phyloP scores from a whole-genome alignment of 1,140 invertebrate species.

The Trichomalopsis sarcophagae region DNA sequence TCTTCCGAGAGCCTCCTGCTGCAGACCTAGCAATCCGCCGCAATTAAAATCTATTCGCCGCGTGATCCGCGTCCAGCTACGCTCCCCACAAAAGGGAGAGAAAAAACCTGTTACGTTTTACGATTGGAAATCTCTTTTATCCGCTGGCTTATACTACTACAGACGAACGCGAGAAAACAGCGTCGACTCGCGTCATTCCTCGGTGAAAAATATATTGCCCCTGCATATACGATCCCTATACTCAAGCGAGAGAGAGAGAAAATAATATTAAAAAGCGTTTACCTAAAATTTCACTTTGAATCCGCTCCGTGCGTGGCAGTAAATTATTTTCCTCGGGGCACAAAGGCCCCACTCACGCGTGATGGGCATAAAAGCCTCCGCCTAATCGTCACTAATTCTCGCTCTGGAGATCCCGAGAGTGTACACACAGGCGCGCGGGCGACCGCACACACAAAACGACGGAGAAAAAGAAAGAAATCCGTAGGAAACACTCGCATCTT shows the following conservation, averaged over 20 bases:
- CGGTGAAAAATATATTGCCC: too few species aligned
- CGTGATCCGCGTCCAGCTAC: background rate
- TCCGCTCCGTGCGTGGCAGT: background rate
- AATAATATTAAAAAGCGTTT: background rate
- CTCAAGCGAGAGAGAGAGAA: background rate
- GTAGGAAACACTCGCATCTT: too few species aligned
- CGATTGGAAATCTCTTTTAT: background rate
- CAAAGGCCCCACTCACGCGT: background rate
- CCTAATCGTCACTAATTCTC: conserved; percentile 39
- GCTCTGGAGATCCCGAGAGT: background rate
- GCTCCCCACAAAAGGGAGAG: background rate
- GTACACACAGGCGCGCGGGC: background rate
- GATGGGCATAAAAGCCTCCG: background rate
- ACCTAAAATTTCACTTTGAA: background rate
- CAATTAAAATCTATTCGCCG: background rate
- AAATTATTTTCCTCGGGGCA: background rate
- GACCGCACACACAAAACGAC: background rate
- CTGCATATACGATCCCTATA: too few species aligned
- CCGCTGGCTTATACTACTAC: background rate
- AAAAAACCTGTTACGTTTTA: conserved; percentile 1
- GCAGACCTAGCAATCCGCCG: background rate
- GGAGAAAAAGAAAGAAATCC: conserved; percentile 22
- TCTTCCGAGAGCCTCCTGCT: too few species aligned
- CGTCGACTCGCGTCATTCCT: background rate
- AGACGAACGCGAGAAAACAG: background rate